A percentile compares a stretch with the other conserved stretches of the same genome.
Conservation (phyloP, 2,888 invertebrate species). For the Herminia tarsipennalis region DNA sequence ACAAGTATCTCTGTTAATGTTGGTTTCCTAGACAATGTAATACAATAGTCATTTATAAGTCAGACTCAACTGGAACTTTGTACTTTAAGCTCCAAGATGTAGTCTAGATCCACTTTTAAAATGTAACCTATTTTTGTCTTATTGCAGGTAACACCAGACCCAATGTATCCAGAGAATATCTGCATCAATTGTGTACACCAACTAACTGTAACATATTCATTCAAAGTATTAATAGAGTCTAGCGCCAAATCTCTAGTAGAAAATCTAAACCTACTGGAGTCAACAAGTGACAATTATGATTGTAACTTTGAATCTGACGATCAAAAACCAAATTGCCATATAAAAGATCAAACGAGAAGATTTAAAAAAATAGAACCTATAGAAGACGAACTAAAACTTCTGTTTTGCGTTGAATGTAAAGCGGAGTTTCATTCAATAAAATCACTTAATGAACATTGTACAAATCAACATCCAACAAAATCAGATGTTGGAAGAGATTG, state of each 20-base stretch:
- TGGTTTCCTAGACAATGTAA: too few species aligned
- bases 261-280: conserved; percentile 45
- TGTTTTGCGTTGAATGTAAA: conserved; percentile 79
- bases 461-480: conserved; percentile 65
- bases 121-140: not conserved
- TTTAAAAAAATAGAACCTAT: conserved; percentile 37
- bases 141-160: conserved; percentile 54
- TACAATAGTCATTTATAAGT: too few species aligned
- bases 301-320: conserved; percentile 61
- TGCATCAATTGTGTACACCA: conserved; percentile 79
- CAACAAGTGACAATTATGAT: conserved; percentile 59
- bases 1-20: too few species aligned
- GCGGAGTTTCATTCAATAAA: conserved; percentile 61
- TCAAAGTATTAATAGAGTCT: conserved; percentile 74
- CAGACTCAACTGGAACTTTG: too few species aligned
- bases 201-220: conserved; percentile 77
- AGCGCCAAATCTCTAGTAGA: conserved; percentile 63
- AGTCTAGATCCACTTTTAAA: not conserved
- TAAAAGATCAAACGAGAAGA: conserved; percentile 43
- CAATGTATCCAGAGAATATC: conserved; percentile 63
- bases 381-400: conserved; percentile 45
- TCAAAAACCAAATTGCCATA: conserved; percentile 45
- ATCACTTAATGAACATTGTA: conserved; percentile 66
- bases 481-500: conserved; percentile 70
- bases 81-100: too few species aligned